These are phyloP conservation scores for Drosophila paramelanica DNA, from an alignment of 2,888 invertebrate species.

Conservation along the genomic window DNA sequence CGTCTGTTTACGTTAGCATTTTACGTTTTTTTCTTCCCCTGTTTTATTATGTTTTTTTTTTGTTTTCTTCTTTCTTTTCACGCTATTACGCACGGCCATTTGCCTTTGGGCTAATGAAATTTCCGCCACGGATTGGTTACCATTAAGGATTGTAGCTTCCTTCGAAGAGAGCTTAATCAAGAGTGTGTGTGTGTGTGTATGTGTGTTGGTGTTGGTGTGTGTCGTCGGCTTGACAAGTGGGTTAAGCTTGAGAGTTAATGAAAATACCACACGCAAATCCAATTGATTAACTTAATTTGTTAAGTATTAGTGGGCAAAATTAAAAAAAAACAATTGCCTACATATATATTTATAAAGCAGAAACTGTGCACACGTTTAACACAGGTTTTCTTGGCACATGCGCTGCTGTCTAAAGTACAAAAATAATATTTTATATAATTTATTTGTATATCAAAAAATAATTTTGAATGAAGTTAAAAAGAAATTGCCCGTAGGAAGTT, in stretches of 20 bases:
- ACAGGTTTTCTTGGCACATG: neutral
- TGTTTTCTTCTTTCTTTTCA: constrained; percentile 27
- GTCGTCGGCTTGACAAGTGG: constrained; percentile 23
- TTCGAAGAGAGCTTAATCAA: constrained; percentile 26
- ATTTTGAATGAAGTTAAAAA: too few species aligned
- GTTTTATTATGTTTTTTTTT: neutral
- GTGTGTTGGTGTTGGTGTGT: constrained; percentile 1
- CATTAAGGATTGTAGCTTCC: constrained; percentile 52
- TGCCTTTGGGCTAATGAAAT: constrained; percentile 57
- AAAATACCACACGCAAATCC: constrained; percentile 51
- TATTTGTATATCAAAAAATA: too few species aligned
- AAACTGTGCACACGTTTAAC: neutral
- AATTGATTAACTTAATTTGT: constrained; percentile 58
- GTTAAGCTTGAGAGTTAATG: constrained; percentile 47
- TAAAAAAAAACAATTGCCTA: constrained; percentile 19
- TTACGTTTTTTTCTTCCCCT: constrained; percentile 54
- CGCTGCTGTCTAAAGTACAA: too few species aligned
- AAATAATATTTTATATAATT: too few species aligned
- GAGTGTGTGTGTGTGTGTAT: constrained; percentile 3
- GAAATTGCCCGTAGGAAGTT: too few species aligned
- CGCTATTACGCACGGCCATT: constrained; percentile 56
- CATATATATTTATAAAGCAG: neutral
- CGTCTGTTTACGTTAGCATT: constrained; percentile 70
- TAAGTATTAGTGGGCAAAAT: constrained; percentile 35
- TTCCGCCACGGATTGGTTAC: constrained; percentile 58